Evolutionary conservation across 2,888 invertebrate genomes (phyloP), one percentile per base, ranked within the genome.

Genomic region (Sympetrum striolatum): DNA sequence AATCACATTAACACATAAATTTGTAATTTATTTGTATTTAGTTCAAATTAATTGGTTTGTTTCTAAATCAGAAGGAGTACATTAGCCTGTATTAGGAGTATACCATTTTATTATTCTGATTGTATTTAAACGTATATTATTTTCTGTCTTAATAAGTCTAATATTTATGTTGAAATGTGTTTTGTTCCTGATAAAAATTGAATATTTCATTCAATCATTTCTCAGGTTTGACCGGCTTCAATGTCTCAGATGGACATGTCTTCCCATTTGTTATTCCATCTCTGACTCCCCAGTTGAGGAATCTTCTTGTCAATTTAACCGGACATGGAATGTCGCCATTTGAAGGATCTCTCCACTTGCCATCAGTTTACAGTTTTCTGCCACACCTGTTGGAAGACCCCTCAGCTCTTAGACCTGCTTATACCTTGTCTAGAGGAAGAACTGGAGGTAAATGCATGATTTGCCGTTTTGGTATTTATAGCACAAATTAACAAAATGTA

Each of bases 301-400:
- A 93, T 60, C 92, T 94, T 90, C 92, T 95, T 64, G 93, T 93
- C 91, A 94, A 95, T 92, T 95, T 95, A 93, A 94, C 95, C 81
- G 91, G 91, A 37, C 86, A 86, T 35, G 94, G 95, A 82, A 93
- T 95, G 93, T 94, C 94, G 90, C 94, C 94, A 90, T 94, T 94
- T 90, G 44, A 90, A 31, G 81, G n/a, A 18, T 58, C 93, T 93
- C 94, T 98, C 80, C 95, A 97, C 91, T 94, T 97, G 91, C 98
- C 98, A 2, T 97, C 97, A 91, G 96, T 97, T 91, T 97, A 96
- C 93, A 97, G 97, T 93, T 97, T 98, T 93, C 95, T 98, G 92
- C 98, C 98, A 1, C 98, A 98, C 94, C 95, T 98, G 81, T 95
- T 98, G 92, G 96, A 96, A 91, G 96, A 97, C 93, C 96, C 97